Percentiles rank a stretch among this genome's conserved stretches.
phyloP scores from a whole-genome alignment of 2,888 invertebrate species.

The Caenorhabditis sinica region DNA sequence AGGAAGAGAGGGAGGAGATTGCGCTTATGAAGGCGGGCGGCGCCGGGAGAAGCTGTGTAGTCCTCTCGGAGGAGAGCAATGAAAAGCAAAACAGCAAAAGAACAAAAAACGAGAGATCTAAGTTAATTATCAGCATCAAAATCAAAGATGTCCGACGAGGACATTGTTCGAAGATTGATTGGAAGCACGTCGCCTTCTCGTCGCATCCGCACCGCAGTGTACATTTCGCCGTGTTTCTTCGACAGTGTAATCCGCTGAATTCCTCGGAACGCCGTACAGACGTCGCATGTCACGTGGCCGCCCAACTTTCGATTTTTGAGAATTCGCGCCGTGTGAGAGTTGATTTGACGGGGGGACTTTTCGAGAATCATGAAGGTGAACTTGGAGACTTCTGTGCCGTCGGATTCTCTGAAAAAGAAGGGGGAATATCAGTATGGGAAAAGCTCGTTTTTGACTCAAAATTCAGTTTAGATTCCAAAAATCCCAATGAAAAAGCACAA shows the following conservation, averaged over 20 bases:
- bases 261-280: slow-evolving; percentile 80
- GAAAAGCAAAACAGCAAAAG: too few species aligned
- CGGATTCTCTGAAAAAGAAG: too few species aligned
- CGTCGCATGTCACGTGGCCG: slow-evolving; percentile 76
- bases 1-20: too few species aligned
- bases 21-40: too few species aligned
- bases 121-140: too few species aligned
- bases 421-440: too few species aligned
- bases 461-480: too few species aligned
- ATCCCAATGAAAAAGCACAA: too few species aligned
- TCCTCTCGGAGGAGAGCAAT: too few species aligned
- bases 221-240: slow-evolving; percentile 70
- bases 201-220: slow-evolving; percentile 35
- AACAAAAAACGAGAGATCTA: too few species aligned
- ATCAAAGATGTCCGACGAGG: slow-evolving; percentile 66
- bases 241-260: slow-evolving; percentile 77
- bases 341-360: slow-evolving; percentile 86
- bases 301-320: slow-evolving; percentile 73
- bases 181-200: slow-evolving; percentile 77
- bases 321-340: slow-evolving; percentile 58
- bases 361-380: slow-evolving; percentile 91
- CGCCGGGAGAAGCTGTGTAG: too few species aligned
- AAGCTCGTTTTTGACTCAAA: too few species aligned
- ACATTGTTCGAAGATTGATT: slow-evolving; percentile 65
- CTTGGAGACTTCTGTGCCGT: slow-evolving; percentile 86